A percentile compares a stretch with the other conserved stretches of the same genome.
Evolutionary conservation across 2,888 invertebrate species (phyloP).

Genomic region (Drosophila setosimentum): DNA sequence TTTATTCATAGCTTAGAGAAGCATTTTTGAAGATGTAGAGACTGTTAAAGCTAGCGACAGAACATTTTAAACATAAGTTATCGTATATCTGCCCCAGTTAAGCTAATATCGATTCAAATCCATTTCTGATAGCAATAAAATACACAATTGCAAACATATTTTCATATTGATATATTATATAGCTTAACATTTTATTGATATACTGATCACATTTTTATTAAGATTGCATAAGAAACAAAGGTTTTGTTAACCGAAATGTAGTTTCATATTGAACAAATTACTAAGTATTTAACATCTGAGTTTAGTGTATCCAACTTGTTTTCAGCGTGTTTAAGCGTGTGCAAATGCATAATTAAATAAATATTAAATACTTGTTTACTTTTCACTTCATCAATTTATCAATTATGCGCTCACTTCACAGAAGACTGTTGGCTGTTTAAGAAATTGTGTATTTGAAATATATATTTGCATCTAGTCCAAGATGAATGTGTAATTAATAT

Average conservation of each 20-base stretch:
- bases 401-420: not conserved
- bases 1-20: not conserved
- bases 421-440: constrained; percentile 7
- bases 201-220: not conserved
- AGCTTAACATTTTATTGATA: not conserved
- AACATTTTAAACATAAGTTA: not conserved
- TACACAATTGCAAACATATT: not conserved
- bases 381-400: not conserved
- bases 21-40: not conserved
- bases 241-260: not conserved
- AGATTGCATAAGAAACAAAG: not conserved
- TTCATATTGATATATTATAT: not conserved
- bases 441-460: constrained; percentile 37
- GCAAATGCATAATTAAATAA: not conserved
- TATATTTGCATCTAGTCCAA: constrained; percentile 6
- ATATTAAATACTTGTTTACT: not conserved
- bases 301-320: not conserved
- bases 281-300: not conserved
- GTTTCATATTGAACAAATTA: not conserved
- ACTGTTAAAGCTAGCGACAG: not conserved
- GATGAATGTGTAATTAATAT: constrained; percentile 39
- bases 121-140: not conserved
- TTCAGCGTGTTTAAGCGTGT: not conserved
- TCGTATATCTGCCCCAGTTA: not conserved
- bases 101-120: not conserved